Evolutionary conservation across 2,888 invertebrate species (phyloP), one percentile per base, ranked within the genome.

Genomic region (Choreutis nemorana): DNA sequence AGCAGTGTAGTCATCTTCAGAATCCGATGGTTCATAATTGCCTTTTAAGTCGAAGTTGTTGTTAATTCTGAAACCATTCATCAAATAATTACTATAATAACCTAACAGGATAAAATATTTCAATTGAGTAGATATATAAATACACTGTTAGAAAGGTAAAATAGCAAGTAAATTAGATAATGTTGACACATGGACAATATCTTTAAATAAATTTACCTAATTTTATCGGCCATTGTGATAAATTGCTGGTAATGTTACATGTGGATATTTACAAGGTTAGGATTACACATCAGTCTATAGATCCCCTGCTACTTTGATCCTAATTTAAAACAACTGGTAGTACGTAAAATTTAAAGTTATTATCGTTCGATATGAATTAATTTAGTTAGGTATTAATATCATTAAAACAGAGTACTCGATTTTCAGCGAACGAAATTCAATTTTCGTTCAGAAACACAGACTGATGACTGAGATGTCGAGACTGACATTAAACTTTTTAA

Each of bases 1-100:
- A 34, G 84, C 81, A 28, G 85, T 82, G 48, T 86, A 88, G 39
- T 89, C 89, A 47, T 87, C 83, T 50, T 90, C 90, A 1, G 90
- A 90, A 52, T 86, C 87, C 3, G 85, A 84, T 16, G 82, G 80
- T 33, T 84, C 84, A 50, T 87, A 86, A 36, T 84, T 81, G 28
- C 81, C 82, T 33, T 72, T 58, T 30, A 67, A 45, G 37, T 78
- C 66, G 43, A 64, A 68, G 27, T 67, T 73, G 2, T 66, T 55
- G 34, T 61, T 54, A 3, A 79, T 45, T 37, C 80, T 80, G 56
- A 22, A 73, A 73, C 20, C n/a, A n/a, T n/a, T n/a, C n/a, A n/a
- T n/a, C n/a, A n/a, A n/a, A n/a, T n/a, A n/a, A n/a, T n/a, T n/a
- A n/a, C n/a, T 20, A 8, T 4, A 20, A 12, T 10, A 20, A 14